Conservation (phyloP, 2,888 invertebrate genomes). For the Patella ulyssiponensis region DNA sequence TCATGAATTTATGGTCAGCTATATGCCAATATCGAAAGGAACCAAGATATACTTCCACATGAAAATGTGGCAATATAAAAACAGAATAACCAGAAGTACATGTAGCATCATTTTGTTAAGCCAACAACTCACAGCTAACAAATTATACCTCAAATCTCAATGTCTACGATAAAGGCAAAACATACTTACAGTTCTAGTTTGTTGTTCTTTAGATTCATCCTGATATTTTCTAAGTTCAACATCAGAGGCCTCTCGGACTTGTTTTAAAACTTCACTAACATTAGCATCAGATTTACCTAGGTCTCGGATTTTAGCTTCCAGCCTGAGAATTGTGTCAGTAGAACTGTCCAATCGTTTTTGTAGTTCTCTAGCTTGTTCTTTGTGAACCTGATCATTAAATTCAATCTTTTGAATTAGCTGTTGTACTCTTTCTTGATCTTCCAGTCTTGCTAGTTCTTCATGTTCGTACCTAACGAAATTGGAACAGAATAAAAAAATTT, state of each 20-base stretch:
- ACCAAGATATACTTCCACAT: neutral
- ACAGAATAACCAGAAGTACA: neutral
- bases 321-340: constrained; percentile 51
- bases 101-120: too few species aligned
- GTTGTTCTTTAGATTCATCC: constrained; percentile 57
- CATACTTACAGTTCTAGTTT: constrained; percentile 59
- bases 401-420: constrained; percentile 57
- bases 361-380: constrained; percentile 49
- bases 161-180: too few species aligned
- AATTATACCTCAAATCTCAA: too few species aligned
- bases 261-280: constrained; percentile 53
- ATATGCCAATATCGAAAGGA: too few species aligned
- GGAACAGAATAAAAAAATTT: neutral
- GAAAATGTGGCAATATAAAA: too few species aligned
- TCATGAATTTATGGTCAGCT: too few species aligned
- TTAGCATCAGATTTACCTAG: constrained; percentile 49
- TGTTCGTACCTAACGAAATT: constrained; percentile 55
- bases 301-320: constrained; percentile 56
- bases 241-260: constrained; percentile 59
- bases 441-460: constrained; percentile 54
- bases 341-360: constrained; percentile 52
- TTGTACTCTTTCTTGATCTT: constrained; percentile 58
- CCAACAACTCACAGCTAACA: too few species aligned
- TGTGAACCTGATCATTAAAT: constrained; percentile 57
- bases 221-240: constrained; percentile 55